Evolutionary conservation across 2,888 invertebrate genomes (phyloP).

Genomic region (Hanleya hanleyi): DNA sequence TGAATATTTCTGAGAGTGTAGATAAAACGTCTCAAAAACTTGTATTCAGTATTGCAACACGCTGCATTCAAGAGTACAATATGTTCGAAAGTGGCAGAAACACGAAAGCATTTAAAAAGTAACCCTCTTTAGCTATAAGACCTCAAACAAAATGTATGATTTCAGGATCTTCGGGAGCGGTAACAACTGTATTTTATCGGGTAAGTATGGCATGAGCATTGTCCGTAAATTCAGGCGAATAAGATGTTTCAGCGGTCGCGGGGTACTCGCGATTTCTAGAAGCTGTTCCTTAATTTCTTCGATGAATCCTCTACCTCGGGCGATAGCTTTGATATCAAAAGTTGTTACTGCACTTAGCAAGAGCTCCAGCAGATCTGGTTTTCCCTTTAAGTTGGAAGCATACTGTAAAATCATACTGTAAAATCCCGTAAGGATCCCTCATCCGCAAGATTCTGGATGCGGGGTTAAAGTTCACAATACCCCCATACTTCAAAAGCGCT

Average conservation of each 20-base stretch:
- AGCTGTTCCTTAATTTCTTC: constrained; percentile 80
- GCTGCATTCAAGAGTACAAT: too few relatives aligned
- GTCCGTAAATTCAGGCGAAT: constrained; percentile 41
- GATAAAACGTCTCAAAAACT: too few relatives aligned
- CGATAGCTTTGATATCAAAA: constrained; percentile 87
- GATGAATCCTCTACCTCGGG: constrained; percentile 81
- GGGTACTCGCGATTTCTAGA: constrained; percentile 74
- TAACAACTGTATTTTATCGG: constrained; percentile 42
- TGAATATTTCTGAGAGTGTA: too few relatives aligned
- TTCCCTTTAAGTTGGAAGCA: constrained; percentile 80
- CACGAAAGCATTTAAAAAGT: too few relatives aligned
- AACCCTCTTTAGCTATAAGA: too few relatives aligned
- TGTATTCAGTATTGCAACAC: too few relatives aligned
- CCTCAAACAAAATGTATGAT: constrained; percentile 49
- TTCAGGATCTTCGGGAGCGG: constrained; percentile 56
- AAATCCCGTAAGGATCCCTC: constrained; percentile 84
- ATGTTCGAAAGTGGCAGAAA: too few relatives aligned
- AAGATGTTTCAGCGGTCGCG: constrained; percentile 51
- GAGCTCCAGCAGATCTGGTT: constrained; percentile 78
- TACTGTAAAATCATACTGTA: too few relatives aligned
- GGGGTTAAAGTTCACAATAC: constrained; percentile 72
- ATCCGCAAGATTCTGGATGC: constrained; percentile 75
- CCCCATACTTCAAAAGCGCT: constrained; percentile 84
- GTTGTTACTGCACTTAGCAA: constrained; percentile 84
- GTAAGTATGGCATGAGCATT: constrained; percentile 34